Conservation (phyloP, 2,797 vertebrate species). For the Tympanoctomys barrerae region DNA sequence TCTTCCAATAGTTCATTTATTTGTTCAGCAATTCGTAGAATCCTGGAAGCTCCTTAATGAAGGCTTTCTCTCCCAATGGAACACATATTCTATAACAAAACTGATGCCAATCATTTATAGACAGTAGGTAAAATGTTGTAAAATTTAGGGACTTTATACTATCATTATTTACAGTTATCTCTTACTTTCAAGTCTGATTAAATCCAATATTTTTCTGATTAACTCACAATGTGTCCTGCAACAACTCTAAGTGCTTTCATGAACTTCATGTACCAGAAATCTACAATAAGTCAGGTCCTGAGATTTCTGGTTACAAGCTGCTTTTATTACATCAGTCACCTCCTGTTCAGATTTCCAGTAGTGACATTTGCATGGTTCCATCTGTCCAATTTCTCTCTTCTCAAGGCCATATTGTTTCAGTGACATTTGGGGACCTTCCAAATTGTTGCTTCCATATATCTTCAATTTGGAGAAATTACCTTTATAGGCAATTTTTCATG, state of each 20-base stretch:
- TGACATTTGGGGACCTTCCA: slow-evolving; percentile 75
- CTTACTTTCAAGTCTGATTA: slow-evolving; percentile 59
- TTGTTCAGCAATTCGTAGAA: slow-evolving; percentile 42
- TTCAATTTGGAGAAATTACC: slow-evolving; percentile 60
- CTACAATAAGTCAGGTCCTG: slow-evolving; percentile 54
- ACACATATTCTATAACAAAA: slow-evolving; percentile 36
- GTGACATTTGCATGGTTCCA: slow-evolving; percentile 80
- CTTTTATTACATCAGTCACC: slow-evolving; percentile 76
- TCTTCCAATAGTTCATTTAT: neutral
- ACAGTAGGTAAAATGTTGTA: slow-evolving; percentile 36
- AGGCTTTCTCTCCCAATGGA: neutral
- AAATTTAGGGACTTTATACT: slow-evolving; percentile 57
- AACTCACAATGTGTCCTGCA: neutral
- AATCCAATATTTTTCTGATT: slow-evolving; percentile 39
- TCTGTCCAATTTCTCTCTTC: slow-evolving; percentile 79
- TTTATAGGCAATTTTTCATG: slow-evolving; percentile 58
- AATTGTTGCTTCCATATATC: slow-evolving; percentile 54
- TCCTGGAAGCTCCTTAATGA: neutral
- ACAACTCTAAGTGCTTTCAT: neutral
- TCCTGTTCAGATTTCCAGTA: slow-evolving; percentile 76
- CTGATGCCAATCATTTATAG: neutral
- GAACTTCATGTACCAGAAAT: slow-evolving; percentile 73
- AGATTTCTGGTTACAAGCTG: slow-evolving; percentile 72
- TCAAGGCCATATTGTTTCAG: slow-evolving; percentile 69
- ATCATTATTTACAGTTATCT: slow-evolving; percentile 27